Evolutionary conservation across 30 jellyfish, hydroid and myxozoan species (phyloP), one percentile per base, ranked within the genome.

Genomic region (Hydra vulgaris): DNA sequence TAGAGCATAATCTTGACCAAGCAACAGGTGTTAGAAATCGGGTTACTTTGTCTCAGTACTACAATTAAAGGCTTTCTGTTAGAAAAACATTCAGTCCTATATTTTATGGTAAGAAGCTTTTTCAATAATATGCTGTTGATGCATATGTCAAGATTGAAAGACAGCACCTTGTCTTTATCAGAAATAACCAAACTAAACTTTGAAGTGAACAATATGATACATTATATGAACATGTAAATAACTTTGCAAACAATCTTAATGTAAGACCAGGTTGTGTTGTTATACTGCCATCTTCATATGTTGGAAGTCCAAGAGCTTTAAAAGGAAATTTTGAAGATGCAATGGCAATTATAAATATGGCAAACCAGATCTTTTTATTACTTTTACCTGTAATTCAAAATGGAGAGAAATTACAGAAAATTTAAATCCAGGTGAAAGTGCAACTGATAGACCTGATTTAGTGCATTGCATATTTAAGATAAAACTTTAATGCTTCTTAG

Each of bases 131-230:
- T n/a, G n/a, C n/a, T n/a, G n/a, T n/a, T n/a, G n/a, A n/a, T 56
- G n/a, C 71, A 56, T 56, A 56, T 56, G n/a, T 56, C 71, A 56
- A 56, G n/a, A n/a, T 56, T 56, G 71, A 56, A n/a, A n/a, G 71
- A 15, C 71, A 56, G n/a, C 71, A n/a, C n/a, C 17, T 56, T n/a
- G n/a, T n/a, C n/a, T 56, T 56, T 56, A 15, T 15, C n/a, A 17
- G n/a, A 15, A 56, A 56, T n/a, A 56, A 56, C n/a, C 71, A 56
- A 56, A n/a, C 17, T 56, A 56, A 56, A n/a, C 71, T 56, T 56
- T n/a, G 71, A 15, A n/a, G n/a, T n/a, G n/a, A n/a, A n/a, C n/a
- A n/a, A n/a, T n/a, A n/a, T n/a, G n/a, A n/a, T n/a, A n/a, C n/a
- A n/a, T n/a, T n/a, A n/a, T n/a, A n/a, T n/a, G n/a, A n/a, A n/a